These are phyloP conservation scores for Semaprochilodus insignis DNA, from an alignment of 2,797 vertebrate genomes.

Conservation along the genomic window DNA sequence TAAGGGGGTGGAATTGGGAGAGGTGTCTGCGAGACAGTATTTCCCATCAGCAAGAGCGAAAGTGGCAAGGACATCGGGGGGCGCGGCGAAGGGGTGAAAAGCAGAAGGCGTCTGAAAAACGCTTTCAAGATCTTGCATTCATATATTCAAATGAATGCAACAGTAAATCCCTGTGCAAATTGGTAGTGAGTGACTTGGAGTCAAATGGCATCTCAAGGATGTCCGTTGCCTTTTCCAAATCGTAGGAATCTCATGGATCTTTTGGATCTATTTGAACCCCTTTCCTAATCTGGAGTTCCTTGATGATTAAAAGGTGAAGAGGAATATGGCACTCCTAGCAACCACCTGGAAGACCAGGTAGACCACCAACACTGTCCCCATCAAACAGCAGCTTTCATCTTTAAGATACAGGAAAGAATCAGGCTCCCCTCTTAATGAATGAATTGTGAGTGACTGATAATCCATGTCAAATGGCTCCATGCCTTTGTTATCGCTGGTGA, in stretches of 20 bases:
- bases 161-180: conserved; percentile 66
- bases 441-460: too few relatives aligned
- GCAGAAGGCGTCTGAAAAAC: conserved; percentile 58
- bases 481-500: not conserved
- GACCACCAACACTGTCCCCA: too few relatives aligned
- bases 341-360: too few relatives aligned
- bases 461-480: not conserved
- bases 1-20: conserved; percentile 3
- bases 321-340: too few relatives aligned
- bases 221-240: conserved; percentile 57
- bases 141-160: conserved; percentile 77
- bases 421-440: too few relatives aligned
- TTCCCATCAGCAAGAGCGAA: conserved; percentile 13
- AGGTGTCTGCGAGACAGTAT: conserved; percentile 26
- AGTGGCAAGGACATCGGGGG: conserved; percentile 37
- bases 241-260: conserved; percentile 55
- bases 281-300: too few relatives aligned
- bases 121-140: conserved; percentile 67
- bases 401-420: too few relatives aligned
- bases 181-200: conserved; percentile 49
- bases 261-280: too few relatives aligned
- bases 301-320: too few relatives aligned
- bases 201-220: conserved; percentile 48
- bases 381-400: too few relatives aligned
- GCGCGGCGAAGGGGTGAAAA: conserved; percentile 60